Conservation (phyloP, 1,140 invertebrate species). For the Cylas formicarius region DNA sequence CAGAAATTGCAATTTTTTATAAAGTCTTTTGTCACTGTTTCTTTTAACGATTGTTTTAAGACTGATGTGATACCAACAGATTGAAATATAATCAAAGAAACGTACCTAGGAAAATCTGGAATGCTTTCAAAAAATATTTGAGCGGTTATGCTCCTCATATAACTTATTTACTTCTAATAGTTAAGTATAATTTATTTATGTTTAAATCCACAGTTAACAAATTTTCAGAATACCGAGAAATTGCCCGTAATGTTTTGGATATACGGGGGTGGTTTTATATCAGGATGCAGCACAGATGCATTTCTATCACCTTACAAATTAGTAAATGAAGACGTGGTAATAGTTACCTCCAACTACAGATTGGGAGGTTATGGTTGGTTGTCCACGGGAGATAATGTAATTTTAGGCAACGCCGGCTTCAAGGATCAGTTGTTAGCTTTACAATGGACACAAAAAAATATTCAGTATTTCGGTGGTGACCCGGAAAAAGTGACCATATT, state of each 20-base stretch:
- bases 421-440: conserved; percentile 8
- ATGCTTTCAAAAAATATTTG: neutral
- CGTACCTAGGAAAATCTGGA: too few species aligned
- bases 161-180: neutral
- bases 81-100: too few species aligned
- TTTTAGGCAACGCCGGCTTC: conserved; percentile 6
- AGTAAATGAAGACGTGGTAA: conserved; percentile 38
- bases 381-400: conserved; percentile 1
- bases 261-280: neutral
- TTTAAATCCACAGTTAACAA: neutral
- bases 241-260: conserved; percentile 3
- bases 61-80: too few species aligned
- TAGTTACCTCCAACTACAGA: conserved; percentile 39
- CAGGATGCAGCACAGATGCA: neutral
- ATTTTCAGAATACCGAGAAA: neutral
- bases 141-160: neutral
- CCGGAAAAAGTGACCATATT: conserved; percentile 1
- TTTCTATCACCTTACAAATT: neutral
- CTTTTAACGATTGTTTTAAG: too few species aligned
- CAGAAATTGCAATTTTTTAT: too few species aligned
- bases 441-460: conserved; percentile 9
- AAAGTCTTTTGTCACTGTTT: too few species aligned
- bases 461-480: conserved; percentile 4
- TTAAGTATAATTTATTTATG: neutral
- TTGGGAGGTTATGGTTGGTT: conserved; percentile 1